Evolutionary conservation across 1,140 invertebrate species (phyloP), one percentile per base, ranked within the genome.

Genomic region (Halictus rubicundus): DNA sequence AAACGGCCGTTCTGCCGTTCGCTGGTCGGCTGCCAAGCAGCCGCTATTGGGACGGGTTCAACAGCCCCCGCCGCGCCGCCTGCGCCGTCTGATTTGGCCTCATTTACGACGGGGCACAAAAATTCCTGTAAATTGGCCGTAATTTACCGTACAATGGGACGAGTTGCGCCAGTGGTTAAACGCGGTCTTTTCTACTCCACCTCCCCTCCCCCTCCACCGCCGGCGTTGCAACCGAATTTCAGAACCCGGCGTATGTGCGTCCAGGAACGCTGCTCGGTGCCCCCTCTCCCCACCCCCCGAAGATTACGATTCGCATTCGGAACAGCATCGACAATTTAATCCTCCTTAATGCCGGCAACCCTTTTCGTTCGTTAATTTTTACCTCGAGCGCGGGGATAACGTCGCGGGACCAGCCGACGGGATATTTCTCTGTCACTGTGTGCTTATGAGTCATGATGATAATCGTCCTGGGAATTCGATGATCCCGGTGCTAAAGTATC

Each of bases 141-240:
- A 88, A 89, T 90, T 88, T 89, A 87, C 84, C 84, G 79, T 68
- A 88, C 85, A 88, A 89, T 87, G 85, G 83, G 74, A 88, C 79
- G 82, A 88, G 78, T 65, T 78, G 76, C 46, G 76, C 68, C 76
- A 37, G 46, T 37, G 68, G 75, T 78, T 78, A 39, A 78, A 78
- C 76, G 60, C 46, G 54, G 32, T 54, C 71, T 65, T 68, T 57
- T 68, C 64, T 54, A 39, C 39, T 75, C 14, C n/a, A 23, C n/a
- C n/a, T 3, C 46, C 68, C 21, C 7, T n/a, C 42, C 12, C 10
- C n/a, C 21, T 4, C 46, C 14, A 7, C 23, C 42, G 1, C n/a
- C 64, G 8, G 14, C 76, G 32, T 54, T 54, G 23, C 76, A 61
- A 16, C 57, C 59, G 71, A 78, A 72, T 72, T 78, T 71, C 64